These are phyloP conservation scores for Spermophilus dauricus DNA, from an alignment of 2,113 vertebrate species.

Conservation along the genomic window DNA sequence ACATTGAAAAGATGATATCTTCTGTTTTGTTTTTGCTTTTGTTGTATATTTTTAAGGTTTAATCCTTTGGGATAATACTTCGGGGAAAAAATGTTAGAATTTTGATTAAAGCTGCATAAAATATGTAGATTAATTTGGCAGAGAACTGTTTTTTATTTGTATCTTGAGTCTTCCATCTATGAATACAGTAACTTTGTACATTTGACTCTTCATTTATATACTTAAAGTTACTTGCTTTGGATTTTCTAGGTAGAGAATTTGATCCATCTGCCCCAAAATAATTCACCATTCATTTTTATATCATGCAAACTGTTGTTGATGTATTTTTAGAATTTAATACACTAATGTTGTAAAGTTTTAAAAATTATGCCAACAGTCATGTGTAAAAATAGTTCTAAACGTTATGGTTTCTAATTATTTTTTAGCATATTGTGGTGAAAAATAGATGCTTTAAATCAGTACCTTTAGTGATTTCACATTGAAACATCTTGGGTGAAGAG, in stretches of 20 bases:
- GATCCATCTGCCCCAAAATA: background rate
- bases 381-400: background rate
- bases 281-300: background rate
- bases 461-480: background rate
- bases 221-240: conserved; percentile 24
- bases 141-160: conserved; percentile 49
- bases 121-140: background rate
- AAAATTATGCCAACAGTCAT: background rate
- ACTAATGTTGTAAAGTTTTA: background rate
- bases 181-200: background rate
- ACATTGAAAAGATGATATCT: conserved; percentile 28
- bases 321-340: background rate
- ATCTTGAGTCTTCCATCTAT: background rate
- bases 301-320: background rate
- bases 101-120: conserved; percentile 27
- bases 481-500: background rate
- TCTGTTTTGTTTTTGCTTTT: background rate
- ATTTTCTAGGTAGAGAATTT: conserved; percentile 7
- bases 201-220: background rate
- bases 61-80: conserved; percentile 1
- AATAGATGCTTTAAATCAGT: background rate
- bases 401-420: background rate
- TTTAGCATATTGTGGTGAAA: background rate
- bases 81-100: background rate
- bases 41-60: conserved; percentile 24